Conservation (phyloP, 2,113 vertebrate genomes). For the Riparia riparia region DNA sequence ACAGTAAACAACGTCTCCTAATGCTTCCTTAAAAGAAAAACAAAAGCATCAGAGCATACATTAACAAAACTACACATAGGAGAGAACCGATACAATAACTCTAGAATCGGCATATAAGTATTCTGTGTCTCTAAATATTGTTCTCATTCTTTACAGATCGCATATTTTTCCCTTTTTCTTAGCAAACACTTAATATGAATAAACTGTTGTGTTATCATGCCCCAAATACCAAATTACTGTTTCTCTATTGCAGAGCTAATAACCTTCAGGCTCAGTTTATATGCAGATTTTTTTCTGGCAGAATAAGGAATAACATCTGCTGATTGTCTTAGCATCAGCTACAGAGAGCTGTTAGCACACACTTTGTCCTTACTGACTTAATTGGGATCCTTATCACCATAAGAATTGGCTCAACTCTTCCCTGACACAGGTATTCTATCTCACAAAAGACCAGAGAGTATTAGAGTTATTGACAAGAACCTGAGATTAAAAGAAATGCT, state of each 20-base stretch:
- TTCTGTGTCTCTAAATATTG: not conserved
- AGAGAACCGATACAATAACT: not conserved
- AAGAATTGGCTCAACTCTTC: not conserved
- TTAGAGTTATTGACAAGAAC: not conserved
- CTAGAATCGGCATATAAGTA: not conserved
- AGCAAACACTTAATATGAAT: not conserved
- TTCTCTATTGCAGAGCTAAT: not conserved
- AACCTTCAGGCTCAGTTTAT: not conserved
- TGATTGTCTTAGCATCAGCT: not conserved
- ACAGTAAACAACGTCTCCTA: conserved; percentile 98
- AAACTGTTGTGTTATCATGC: not conserved
- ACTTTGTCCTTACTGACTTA: not conserved
- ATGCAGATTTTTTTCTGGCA: not conserved
- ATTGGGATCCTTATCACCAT: not conserved
- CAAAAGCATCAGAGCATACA: not conserved
- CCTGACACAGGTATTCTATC: not conserved
- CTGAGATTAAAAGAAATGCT: not conserved
- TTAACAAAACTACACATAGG: not conserved
- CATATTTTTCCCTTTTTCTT: not conserved
- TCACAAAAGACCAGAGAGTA: not conserved
- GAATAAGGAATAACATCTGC: not conserved
- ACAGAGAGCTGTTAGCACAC: not conserved
- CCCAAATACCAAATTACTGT: not conserved
- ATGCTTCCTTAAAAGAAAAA: conserved; percentile 84
- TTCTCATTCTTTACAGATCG: not conserved